Conservation (phyloP, 2,113 vertebrate species). For the Nerophis ophidion region DNA sequence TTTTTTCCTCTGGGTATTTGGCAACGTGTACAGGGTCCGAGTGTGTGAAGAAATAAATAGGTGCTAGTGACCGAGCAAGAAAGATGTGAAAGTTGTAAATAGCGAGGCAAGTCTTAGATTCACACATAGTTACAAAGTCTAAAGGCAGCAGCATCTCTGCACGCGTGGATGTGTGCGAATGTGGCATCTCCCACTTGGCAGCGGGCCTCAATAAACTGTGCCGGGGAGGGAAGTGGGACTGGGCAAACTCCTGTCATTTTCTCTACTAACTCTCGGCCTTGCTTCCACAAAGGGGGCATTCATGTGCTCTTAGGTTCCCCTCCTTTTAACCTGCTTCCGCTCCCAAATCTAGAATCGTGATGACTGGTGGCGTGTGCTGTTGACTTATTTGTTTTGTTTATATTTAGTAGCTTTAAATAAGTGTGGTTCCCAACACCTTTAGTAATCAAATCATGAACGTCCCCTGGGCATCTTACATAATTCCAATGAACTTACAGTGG, state of each 20-base stretch:
- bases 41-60: conserved; percentile 14
- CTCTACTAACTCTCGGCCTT: conserved; percentile 61
- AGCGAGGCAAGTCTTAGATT: conserved; percentile 11
- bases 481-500: conserved; percentile 36
- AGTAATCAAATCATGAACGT: conserved; percentile 39
- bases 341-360: conserved; percentile 51
- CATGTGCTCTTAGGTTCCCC: conserved; percentile 50
- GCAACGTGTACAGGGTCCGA: conserved; percentile 17
- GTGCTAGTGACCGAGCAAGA: conserved; percentile 1
- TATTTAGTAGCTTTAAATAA: conserved; percentile 58
- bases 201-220: conserved; percentile 60
- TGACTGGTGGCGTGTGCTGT: conserved; percentile 35
- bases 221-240: conserved; percentile 34
- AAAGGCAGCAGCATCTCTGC: conserved; percentile 14
- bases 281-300: conserved; percentile 70
- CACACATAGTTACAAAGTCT: conserved; percentile 26
- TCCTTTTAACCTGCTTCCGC: conserved; percentile 56
- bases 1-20: conserved; percentile 33
- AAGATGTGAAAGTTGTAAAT: conserved; percentile 18
- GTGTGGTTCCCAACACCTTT: conserved; percentile 30
- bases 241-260: conserved; percentile 62
- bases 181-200: conserved; percentile 55
- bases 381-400: conserved; percentile 66
- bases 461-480: conserved; percentile 23
- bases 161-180: conserved; percentile 26